phyloP scores from a whole-genome alignment of 2,797 vertebrate species.

The Peromyscus aztecus region DNA sequence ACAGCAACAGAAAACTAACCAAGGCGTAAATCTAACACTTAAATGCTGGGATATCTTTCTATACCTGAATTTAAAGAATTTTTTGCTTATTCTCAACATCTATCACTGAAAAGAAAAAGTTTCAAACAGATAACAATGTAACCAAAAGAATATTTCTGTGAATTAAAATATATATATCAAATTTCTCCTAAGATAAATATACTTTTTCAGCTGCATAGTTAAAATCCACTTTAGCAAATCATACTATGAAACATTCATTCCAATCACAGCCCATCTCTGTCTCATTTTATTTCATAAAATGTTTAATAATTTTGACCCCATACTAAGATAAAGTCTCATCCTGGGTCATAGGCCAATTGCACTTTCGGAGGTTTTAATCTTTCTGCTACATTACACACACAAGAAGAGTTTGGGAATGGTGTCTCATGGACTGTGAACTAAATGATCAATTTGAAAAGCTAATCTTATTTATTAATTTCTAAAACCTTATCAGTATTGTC shows the following conservation, averaged over 20 bases:
- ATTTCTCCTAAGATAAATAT: slow-evolving; percentile 45
- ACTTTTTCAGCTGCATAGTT: slow-evolving; percentile 10
- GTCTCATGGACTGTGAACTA: background rate
- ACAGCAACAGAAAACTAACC: background rate
- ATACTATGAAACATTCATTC: slow-evolving; percentile 55
- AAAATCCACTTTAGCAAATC: slow-evolving; percentile 16
- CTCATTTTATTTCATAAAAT: slow-evolving; percentile 31
- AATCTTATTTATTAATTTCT: background rate
- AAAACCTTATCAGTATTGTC: background rate
- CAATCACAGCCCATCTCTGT: background rate
- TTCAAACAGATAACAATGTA: background rate
- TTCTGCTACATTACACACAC: background rate
- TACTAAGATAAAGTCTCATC: slow-evolving; percentile 2
- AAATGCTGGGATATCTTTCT: background rate
- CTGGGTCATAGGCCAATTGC: background rate
- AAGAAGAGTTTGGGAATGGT: background rate
- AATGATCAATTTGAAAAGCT: background rate
- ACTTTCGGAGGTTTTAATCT: background rate
- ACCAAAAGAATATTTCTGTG: background rate
- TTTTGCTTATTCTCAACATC: background rate
- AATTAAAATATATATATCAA: background rate
- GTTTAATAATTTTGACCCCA: background rate
- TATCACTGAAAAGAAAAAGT: background rate
- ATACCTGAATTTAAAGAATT: background rate
- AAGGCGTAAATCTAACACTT: background rate